Evolutionary conservation across 1,140 invertebrate species (phyloP).

Genomic region (Drosophila pseudoananassae): DNA sequence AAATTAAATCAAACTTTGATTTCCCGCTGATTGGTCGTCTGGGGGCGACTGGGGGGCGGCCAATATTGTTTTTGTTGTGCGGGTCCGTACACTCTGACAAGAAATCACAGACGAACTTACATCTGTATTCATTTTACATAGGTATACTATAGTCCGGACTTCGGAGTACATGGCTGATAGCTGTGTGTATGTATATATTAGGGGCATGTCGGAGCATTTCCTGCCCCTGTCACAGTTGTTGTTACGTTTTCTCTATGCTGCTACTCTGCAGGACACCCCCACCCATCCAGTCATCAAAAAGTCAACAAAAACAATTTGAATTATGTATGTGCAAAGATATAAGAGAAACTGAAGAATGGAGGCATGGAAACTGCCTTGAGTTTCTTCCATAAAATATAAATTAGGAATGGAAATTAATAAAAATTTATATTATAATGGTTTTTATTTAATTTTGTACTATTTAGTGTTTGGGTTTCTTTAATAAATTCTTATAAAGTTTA

Average conservation of each 20-base stretch:
- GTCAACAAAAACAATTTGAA: slow-evolving; percentile 54
- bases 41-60: neutral
- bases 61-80: slow-evolving; percentile 33
- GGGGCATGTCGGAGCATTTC: slow-evolving; percentile 29
- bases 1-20: slow-evolving; percentile 50
- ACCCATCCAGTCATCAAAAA: slow-evolving; percentile 18
- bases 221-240: slow-evolving; percentile 32
- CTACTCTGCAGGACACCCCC: slow-evolving; percentile 3
- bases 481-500: too few species aligned
- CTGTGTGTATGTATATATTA: slow-evolving; percentile 23
- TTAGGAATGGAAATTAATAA: too few species aligned
- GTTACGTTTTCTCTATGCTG: slow-evolving; percentile 38
- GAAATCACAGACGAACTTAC: slow-evolving; percentile 16
- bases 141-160: slow-evolving; percentile 11
- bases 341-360: slow-evolving; percentile 10
- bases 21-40: slow-evolving; percentile 42
- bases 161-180: slow-evolving; percentile 20
- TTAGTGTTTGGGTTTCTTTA: too few species aligned
- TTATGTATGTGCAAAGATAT: slow-evolving; percentile 18
- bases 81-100: slow-evolving; percentile 18
- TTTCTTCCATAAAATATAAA: too few species aligned
- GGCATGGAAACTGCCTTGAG: neutral
- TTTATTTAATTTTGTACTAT: too few species aligned
- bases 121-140: slow-evolving; percentile 29
- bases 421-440: too few species aligned